A percentile compares a stretch with the other conserved stretches of the same genome.
Conservation (phyloP, 1,140 invertebrate species). For the Vollenhovia emeryi region DNA sequence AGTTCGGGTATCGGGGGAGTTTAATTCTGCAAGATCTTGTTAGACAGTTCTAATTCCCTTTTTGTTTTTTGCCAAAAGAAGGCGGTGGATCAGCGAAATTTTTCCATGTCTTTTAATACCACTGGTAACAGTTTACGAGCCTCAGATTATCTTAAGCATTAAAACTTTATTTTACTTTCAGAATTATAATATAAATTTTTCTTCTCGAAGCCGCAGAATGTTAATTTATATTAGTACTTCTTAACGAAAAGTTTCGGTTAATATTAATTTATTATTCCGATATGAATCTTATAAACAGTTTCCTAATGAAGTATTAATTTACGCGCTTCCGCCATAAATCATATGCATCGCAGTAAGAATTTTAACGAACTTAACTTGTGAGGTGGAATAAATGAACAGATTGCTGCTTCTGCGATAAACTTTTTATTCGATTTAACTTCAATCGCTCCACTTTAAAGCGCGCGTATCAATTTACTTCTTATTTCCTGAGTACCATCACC, state of each 20-base stretch:
- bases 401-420: neutral
- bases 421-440: constrained; percentile 25
- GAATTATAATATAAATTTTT: neutral
- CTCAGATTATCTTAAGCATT: neutral
- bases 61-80: neutral
- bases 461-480: constrained; percentile 34
- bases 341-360: neutral
- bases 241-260: neutral
- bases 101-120: neutral
- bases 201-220: neutral
- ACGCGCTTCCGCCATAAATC: neutral
- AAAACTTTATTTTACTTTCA: neutral
- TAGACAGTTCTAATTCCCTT: neutral
- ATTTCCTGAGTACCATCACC: neutral
- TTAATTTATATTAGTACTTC: constrained; percentile 4
- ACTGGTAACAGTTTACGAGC: neutral
- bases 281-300: neutral
- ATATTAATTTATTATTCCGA: neutral
- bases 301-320: neutral
- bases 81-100: neutral
- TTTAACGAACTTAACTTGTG: neutral
- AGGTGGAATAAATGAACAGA: neutral
- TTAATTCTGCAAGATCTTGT: neutral
- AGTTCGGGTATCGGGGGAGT: neutral
- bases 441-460: neutral